Base-by-base conservation (phyloP, 1,140 invertebrate genomes). In the Halictus rubicundus region DNA sequence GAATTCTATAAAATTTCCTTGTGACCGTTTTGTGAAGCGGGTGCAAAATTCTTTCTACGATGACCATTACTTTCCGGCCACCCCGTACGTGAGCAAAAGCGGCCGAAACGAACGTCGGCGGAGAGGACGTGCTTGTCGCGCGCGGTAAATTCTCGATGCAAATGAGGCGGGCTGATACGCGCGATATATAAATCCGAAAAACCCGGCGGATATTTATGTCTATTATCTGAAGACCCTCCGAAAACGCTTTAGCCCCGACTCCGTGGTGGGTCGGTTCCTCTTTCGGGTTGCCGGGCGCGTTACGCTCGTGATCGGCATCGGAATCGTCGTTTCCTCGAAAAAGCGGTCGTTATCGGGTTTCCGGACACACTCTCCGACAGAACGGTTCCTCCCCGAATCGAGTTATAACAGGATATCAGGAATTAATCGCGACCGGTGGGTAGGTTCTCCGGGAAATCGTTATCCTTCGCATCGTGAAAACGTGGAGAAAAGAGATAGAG, bases 171-270 rank as follows among this genome's bases (percentile, higher is more conserved):
- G 84, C 88, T 88, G 91, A 92, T 92, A 92, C 88, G 88, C 86
- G 85, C 84, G 85, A 92, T 91, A 91, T 92, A 92, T 93, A 92
- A 92, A 92, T 93, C 89, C 89, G 86, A 90, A 92, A 92, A 90
- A 92, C 85, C 87, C 85, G 52, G 82, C 84, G 84, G 61, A 91
- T 92, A 93, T 92, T 93, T 92, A 93, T 92, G 89, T 87, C 88
- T 87, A 89, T 91, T 91, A 93, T 92, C 89, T 90, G 85, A 88
- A 84, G 81, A 72, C 83, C 61, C 79, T n/a, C 52, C 77, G 78
- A 82, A 86, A 85, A 61, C 78, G 68, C 57, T 46, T 37, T n/a
- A n/a, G 27, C 19, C 32, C 54, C 64, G 37, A 6, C 39, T 57
- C 21, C 16, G 42, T 9, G 42, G 42, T 81, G 42, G 46, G 16